Conservation (phyloP, 2,797 vertebrate species). For the Oreochromis mossambicus region DNA sequence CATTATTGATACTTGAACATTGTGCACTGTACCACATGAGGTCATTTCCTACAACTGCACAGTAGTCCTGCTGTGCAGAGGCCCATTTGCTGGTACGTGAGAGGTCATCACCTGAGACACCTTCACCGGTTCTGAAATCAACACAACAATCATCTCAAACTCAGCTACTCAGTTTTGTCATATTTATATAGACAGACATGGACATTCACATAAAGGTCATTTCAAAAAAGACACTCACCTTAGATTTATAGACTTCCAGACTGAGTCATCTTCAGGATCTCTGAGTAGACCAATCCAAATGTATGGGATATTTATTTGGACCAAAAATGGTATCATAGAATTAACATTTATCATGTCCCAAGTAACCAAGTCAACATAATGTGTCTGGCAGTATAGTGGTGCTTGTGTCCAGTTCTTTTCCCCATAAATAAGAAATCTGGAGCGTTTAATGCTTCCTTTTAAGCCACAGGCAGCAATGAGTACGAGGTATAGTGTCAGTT, state of each 20-base stretch:
- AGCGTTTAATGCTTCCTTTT: background rate
- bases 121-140: slow-evolving; percentile 24
- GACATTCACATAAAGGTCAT: background rate
- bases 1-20: background rate
- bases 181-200: background rate
- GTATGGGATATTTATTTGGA: fast-evolving
- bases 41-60: background rate
- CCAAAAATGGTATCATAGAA: fast-evolving
- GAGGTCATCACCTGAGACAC: background rate
- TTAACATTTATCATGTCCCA: background rate
- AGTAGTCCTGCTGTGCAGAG: background rate
- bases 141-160: background rate
- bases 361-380: background rate
- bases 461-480: background rate
- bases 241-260: background rate
- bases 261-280: background rate
- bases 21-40: background rate
- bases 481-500: background rate
- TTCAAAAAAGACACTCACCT: background rate
- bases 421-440: fast-evolving
- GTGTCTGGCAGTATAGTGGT: background rate
- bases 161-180: background rate
- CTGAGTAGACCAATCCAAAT: background rate
- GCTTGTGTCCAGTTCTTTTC: background rate
- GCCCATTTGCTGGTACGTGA: background rate